These are phyloP conservation scores for Alsophila aescularia DNA, from an alignment of 2,888 invertebrate species.

Conservation along the genomic window DNA sequence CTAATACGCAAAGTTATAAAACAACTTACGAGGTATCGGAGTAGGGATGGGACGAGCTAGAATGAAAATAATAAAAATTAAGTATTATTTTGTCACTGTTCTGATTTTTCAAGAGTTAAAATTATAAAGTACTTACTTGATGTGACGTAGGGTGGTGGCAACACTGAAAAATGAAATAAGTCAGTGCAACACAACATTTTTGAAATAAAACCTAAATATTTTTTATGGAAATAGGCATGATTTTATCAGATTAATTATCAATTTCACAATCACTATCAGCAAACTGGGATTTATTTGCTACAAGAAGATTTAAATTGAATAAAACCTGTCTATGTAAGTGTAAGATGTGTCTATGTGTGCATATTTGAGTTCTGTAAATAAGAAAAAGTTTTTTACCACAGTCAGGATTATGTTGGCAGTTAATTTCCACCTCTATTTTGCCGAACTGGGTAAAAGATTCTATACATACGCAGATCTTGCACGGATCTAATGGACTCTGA, in stretches of 20 bases:
- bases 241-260: too few species aligned
- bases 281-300: too few species aligned
- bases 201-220: too few species aligned
- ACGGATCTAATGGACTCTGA: constrained; percentile 31
- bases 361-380: too few species aligned
- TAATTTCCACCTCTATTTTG: constrained; percentile 23
- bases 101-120: background rate
- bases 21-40: constrained; percentile 15
- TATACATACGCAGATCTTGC: constrained; percentile 28
- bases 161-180: constrained; percentile 19
- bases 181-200: too few species aligned
- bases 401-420: constrained; percentile 31
- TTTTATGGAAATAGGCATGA: too few species aligned
- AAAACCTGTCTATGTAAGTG: too few species aligned
- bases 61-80: background rate
- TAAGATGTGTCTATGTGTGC: too few species aligned
- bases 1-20: background rate
- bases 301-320: too few species aligned
- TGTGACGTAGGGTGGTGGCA: constrained; percentile 19
- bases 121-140: constrained; percentile 24
- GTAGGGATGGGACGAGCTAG: constrained; percentile 6
- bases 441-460: constrained; percentile 24
- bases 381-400: constrained; percentile 34
- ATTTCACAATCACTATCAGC: too few species aligned
- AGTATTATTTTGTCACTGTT: background rate